Conservation (phyloP, 1,140 invertebrate genomes). For the Hylaeus volcanicus region DNA sequence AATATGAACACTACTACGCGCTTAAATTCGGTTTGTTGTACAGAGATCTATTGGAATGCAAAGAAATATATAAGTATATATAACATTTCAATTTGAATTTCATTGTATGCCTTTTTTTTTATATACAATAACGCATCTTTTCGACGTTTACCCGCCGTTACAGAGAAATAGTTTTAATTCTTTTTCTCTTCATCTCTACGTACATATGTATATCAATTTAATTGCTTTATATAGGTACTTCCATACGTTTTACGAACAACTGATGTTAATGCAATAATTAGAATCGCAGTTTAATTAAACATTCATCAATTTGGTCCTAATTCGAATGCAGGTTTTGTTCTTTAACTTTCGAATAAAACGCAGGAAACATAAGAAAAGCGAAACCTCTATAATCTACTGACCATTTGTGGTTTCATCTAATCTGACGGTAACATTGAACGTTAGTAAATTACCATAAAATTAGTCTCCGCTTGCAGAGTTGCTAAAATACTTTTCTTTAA, state of each 20-base stretch:
- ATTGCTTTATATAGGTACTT: conserved; percentile 59
- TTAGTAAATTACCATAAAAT: conserved; percentile 31
- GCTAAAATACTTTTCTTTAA: conserved; percentile 44
- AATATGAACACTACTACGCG: conserved; percentile 22
- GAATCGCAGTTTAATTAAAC: conserved; percentile 48
- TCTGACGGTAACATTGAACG: conserved; percentile 5
- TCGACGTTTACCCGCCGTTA: conserved; percentile 49
- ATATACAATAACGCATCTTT: conserved; percentile 71
- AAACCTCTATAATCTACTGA: conserved; percentile 21
- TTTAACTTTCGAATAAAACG: neutral
- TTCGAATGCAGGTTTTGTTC: conserved; percentile 3
- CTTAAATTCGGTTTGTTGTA: conserved; percentile 52
- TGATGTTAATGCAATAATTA: conserved; percentile 34
- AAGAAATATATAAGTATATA: conserved; percentile 65
- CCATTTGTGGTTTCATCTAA: conserved; percentile 6
- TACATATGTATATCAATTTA: conserved; percentile 52
- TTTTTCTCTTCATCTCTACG: conserved; percentile 51
- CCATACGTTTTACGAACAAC: conserved; percentile 46
- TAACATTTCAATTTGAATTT: conserved; percentile 71
- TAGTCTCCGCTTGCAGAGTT: conserved; percentile 12
- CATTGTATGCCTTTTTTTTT: conserved; percentile 71
- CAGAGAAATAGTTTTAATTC: conserved; percentile 62
- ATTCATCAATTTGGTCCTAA: conserved; percentile 55
- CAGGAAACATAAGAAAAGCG: neutral
- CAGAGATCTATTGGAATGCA: conserved; percentile 71